phyloP scores from a whole-genome alignment of 2,113 vertebrate species.

The Eurypyga helias region DNA sequence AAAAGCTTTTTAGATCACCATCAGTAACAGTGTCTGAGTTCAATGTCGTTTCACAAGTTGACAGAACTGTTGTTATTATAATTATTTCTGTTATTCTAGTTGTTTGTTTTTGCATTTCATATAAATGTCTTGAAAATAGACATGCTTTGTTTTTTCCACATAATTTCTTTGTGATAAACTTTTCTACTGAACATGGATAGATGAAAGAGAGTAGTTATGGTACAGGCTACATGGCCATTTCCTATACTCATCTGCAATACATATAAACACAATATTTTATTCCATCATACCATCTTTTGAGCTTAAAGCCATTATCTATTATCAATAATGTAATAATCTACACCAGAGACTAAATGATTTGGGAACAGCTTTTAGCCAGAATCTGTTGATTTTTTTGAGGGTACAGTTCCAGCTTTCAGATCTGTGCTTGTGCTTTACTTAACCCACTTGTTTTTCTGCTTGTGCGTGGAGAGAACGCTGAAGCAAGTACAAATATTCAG shows the following conservation, averaged over 20 bases:
- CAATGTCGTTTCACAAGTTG: neutral
- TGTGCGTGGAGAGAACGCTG: neutral
- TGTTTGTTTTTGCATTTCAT: neutral
- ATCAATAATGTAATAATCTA: neutral
- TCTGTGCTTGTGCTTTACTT: neutral
- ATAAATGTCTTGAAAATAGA: neutral
- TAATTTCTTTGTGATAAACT: neutral
- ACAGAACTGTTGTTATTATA: neutral
- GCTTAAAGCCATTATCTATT: neutral
- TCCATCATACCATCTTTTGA: neutral
- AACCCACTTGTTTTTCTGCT: neutral
- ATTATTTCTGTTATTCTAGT: neutral
- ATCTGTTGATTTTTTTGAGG: neutral
- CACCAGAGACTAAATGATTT: neutral
- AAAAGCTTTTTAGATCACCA: neutral
- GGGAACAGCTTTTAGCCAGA: neutral
- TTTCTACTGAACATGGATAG: neutral
- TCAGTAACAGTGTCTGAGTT: neutral
- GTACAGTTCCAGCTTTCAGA: neutral
- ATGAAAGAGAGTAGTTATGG: neutral
- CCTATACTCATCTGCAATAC: neutral
- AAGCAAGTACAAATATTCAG: neutral
- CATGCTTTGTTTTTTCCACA: neutral
- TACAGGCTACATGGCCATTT: neutral
- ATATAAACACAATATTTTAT: neutral